Evolutionary conservation across 2,797 vertebrate genomes (phyloP), one percentile per base, ranked within the genome.

Genomic region (Pipistrellus kuhlii): DNA sequence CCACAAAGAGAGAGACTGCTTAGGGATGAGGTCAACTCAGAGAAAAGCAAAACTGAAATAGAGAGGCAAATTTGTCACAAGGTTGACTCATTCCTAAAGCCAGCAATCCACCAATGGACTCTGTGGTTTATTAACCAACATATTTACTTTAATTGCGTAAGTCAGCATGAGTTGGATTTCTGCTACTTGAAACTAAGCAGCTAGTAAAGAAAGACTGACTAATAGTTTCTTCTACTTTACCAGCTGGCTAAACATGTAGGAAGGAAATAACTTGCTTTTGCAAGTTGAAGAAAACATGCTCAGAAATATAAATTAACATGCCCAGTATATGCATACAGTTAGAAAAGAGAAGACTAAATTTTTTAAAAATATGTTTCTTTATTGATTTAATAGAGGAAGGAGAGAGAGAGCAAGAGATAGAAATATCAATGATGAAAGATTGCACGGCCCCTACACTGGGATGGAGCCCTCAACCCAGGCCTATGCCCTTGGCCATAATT

Each of bases 1-100:
- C 55, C 46, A 77, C n/a, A 27, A 3, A 66, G 6, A 32, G 32
- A 85, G 32, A 95, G 5, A 14, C 13, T 85, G 32, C 12, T 51
- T 27, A n/a, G 25, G 44, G 72, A 84, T 62, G 12, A 90, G 84
- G 32, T 86, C 62, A 78, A 59, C 21, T 78, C 51, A 59, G 21
- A 86, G 41, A 46, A 93, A 91, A 91, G 14, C 46, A 91, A 93
- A 93, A 82, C 44, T 86, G 55, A 93, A 91, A 85, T 46, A 87
- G 27, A 62, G 62, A 91, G 41, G 66, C 23, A 73, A 90, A 64
- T 57, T 51, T 80, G 44, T 81, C 68, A 73, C n/a, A 80, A 66
- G 68, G 62, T 17, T 84, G 41, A 84, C 59, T 12, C 51, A 84
- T 6, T 83, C 6, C 64, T 78, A 87, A 90, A 25, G 20, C 82